A percentile compares a stretch with the other conserved stretches of the same genome.
phyloP scores from a whole-genome alignment of 2,888 invertebrate genomes.

The Diaphora mendica region DNA sequence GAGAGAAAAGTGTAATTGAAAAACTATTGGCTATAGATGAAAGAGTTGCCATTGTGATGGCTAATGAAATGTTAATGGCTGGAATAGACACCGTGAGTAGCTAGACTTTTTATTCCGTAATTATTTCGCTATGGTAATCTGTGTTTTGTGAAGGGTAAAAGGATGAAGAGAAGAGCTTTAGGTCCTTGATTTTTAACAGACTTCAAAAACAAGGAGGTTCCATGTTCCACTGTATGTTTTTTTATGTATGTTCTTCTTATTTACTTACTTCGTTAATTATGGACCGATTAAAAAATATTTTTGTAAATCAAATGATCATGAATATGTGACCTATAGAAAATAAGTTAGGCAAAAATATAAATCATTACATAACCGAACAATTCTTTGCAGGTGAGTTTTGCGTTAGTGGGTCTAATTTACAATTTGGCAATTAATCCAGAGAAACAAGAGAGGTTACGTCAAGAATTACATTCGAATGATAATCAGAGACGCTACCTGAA shows the following conservation, averaged over 20 bases:
- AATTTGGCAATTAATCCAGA: slow-evolving; percentile 83
- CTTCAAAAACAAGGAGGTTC: too few relatives aligned
- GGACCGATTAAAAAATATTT: too few relatives aligned
- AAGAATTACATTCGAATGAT: slow-evolving; percentile 66
- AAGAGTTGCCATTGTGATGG: slow-evolving; percentile 88
- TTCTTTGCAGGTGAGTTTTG: slow-evolving; percentile 72
- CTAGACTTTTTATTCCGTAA: slow-evolving; percentile 1
- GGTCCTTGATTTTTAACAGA: too few relatives aligned
- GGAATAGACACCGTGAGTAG: slow-evolving; percentile 90
- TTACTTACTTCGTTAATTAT: too few relatives aligned
- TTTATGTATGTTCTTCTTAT: too few relatives aligned
- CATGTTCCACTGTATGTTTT: too few relatives aligned
- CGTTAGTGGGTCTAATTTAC: slow-evolving; percentile 79
- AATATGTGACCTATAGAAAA: too few relatives aligned
- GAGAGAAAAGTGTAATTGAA: slow-evolving; percentile 88
- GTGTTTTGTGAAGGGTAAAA: neutral
- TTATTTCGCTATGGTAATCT: neutral
- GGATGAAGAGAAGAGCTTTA: too few relatives aligned
- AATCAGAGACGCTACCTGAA: slow-evolving; percentile 80
- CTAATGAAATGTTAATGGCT: slow-evolving; percentile 89
- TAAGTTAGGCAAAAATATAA: too few relatives aligned
- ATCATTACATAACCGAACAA: too few relatives aligned
- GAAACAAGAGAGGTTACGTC: slow-evolving; percentile 81
- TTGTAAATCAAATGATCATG: too few relatives aligned
- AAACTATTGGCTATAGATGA: slow-evolving; percentile 88